Conservation (phyloP, 1,140 invertebrate genomes). For the Aleiodes sp. region DNA sequence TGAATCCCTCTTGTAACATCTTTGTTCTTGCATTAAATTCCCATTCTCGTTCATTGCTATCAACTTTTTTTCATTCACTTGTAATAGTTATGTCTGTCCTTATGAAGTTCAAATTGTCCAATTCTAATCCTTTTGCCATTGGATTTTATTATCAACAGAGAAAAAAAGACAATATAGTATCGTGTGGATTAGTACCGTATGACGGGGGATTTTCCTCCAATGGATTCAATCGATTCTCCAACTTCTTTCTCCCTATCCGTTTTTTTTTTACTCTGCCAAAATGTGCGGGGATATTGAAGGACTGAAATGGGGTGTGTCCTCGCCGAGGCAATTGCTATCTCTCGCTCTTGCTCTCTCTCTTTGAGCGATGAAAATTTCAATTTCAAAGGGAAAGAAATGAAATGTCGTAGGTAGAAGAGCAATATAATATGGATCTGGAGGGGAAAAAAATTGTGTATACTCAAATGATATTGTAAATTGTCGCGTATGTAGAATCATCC, state of each 20-base stretch:
- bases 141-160: neutral
- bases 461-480: neutral
- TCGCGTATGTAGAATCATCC: neutral
- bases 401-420: neutral
- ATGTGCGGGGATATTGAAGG: slow-evolving; percentile 1
- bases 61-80: neutral
- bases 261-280: neutral
- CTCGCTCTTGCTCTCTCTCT: too few relatives aligned
- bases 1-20: neutral
- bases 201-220: neutral
- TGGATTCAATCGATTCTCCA: slow-evolving; percentile 6
- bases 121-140: neutral
- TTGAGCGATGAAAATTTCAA: slow-evolving; percentile 16
- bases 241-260: neutral
- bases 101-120: neutral
- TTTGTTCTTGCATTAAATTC: neutral
- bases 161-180: neutral
- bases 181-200: slow-evolving; percentile 15
- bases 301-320: neutral
- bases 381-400: neutral
- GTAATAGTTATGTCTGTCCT: neutral
- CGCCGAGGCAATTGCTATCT: neutral
- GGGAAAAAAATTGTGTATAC: neutral
- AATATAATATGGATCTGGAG: neutral
- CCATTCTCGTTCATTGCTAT: neutral